Evolutionary conservation across 35 echinoderm and acorn worm species (phyloP), one percentile per base, ranked within the genome.

Genomic region (Ophioderma brevispina): DNA sequence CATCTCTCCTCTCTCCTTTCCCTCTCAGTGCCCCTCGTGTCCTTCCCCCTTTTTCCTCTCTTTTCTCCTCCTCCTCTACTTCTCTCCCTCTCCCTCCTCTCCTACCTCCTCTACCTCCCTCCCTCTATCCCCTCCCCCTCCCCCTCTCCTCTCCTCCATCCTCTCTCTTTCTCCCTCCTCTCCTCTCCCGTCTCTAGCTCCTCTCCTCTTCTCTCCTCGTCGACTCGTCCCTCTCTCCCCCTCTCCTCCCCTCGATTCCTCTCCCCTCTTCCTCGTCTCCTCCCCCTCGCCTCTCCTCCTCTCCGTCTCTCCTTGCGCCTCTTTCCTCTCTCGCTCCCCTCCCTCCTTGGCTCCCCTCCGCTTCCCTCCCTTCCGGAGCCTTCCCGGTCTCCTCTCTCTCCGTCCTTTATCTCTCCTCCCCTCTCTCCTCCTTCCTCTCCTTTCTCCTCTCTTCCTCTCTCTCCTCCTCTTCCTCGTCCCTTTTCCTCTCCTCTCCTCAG

Each of bases 51-150:
- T 25, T 76, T 25, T 35, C 33, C 75, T 31, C 33, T 76, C 25
- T 10, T 76, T 10, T 76, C 33, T 25, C 75, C 75, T 76, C 75
- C 75, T 76, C 75, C 75, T 76, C 75, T 76, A 5, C 75, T 76
- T 25, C 33, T 76, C n/a, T 25, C n/a, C 75, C 75, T 76, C 75
- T 76, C 33, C 75, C 75, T 76, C 75, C 75, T 76, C 75, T 76
- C 75, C 75, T 31, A 76, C 75, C n/a, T 25, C 75, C 23, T 76
- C 75, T 35, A 76, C 75, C n/a, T 25, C 75, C n/a, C 75, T 25
- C 23, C 75, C 75, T 31, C 33, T 35, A 6, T 25, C 75, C 23
- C 33, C 23, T 25, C 75, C n/a, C 33, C n/a, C 25, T 25, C n/a
- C 75, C 33, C 23, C 75, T 25, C n/a, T 25, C 75, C n/a, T 25